Percentiles rank a stretch among this genome's conserved stretches.
phyloP scores from a whole-genome alignment of 2,113 vertebrate genomes.

The Actinemys pallida region DNA sequence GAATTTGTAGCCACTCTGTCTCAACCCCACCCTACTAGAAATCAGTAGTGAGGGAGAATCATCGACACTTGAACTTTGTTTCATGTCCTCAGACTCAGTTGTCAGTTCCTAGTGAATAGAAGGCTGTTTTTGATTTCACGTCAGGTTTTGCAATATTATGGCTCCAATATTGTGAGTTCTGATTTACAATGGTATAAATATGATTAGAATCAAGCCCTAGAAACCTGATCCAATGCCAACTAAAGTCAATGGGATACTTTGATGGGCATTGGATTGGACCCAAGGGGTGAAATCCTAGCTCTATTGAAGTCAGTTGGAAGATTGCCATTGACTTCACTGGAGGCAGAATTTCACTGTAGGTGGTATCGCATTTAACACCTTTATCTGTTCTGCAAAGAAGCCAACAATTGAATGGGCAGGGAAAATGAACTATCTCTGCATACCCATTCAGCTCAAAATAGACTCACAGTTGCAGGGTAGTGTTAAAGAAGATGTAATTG shows the following conservation, averaged over 20 bases:
- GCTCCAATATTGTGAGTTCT: background rate
- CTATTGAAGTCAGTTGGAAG: background rate
- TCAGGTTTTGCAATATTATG: background rate
- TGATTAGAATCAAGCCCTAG: background rate
- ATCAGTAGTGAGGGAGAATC: slow-evolving; percentile 18
- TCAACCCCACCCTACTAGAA: background rate
- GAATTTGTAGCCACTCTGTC: background rate
- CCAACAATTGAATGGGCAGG: background rate
- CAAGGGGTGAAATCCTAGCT: background rate
- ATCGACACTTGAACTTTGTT: background rate
- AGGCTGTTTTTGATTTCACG: background rate
- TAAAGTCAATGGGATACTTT: background rate
- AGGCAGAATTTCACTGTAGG: background rate
- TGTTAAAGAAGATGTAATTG: slow-evolving; percentile 45
- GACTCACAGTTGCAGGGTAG: slow-evolving; percentile 1
- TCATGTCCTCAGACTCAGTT: background rate
- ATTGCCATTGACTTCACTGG: background rate
- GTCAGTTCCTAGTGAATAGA: background rate
- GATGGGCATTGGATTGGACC: background rate
- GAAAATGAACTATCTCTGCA: background rate
- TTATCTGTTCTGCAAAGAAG: background rate
- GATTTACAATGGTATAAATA: background rate
- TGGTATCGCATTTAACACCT: background rate
- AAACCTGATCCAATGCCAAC: background rate
- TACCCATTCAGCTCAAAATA: slow-evolving; percentile 26